Evolutionary conservation across 2,113 vertebrate genomes (phyloP).

Genomic region (Alces alces): DNA sequence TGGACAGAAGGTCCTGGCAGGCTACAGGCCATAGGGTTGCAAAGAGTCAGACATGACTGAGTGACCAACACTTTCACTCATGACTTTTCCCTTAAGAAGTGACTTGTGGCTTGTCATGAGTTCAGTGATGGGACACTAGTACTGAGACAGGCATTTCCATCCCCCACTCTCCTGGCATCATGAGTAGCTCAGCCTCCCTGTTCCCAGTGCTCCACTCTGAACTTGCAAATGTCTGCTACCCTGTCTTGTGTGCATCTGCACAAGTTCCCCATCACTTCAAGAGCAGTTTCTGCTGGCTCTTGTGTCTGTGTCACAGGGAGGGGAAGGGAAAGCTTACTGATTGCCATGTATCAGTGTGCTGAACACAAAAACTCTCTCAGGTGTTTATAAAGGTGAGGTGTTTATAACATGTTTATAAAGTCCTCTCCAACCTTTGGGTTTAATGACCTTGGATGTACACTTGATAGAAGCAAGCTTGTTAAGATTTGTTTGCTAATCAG

Average conservation of each 20-base stretch:
- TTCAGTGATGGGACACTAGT: neutral
- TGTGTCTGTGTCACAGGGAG: neutral
- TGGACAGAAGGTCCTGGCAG: neutral
- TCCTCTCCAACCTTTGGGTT: neutral
- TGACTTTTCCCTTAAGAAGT: neutral
- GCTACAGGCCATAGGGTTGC: neutral
- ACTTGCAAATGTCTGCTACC: neutral
- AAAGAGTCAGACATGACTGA: neutral
- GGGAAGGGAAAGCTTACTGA: neutral
- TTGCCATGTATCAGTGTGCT: neutral
- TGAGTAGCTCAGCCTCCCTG: neutral
- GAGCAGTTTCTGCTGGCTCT: neutral
- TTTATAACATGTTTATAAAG: neutral
- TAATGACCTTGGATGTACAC: neutral
- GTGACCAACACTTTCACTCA: neutral
- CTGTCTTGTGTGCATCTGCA: neutral
- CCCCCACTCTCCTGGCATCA: rapidly evolving
- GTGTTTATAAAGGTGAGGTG: neutral
- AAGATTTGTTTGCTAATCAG: slow-evolving; percentile 64
- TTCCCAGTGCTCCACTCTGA: rapidly evolving
- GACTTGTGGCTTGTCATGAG: neutral
- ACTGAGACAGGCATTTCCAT: neutral
- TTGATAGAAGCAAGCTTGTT: slow-evolving; percentile 28
- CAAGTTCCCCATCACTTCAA: neutral
- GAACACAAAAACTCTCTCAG: neutral